Evolutionary conservation across 2,888 invertebrate genomes (phyloP), one percentile per base, ranked within the genome.

Genomic region (Copidosoma aretas): DNA sequence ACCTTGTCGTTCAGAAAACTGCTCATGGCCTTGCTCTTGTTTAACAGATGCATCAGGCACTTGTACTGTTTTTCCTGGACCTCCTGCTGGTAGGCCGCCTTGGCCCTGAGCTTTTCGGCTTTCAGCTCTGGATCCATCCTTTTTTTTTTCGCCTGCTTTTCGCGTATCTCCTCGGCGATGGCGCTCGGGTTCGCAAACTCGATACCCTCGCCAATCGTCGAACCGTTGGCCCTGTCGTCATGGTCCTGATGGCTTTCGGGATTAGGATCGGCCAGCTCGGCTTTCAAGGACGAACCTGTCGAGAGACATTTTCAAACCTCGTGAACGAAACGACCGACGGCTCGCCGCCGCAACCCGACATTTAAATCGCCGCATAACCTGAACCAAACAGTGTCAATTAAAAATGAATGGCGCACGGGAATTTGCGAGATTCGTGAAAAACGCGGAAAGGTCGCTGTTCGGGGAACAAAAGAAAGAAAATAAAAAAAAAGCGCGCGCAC

Each of bases 41-140:
- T 75, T 10, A 82, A 57, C 12, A 82, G 75, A 68, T 82, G 81
- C 78, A 81, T 80, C 3, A 82, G 73, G 41, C 77, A 73, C 64
- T 81, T 82, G 52, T 81, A 81, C 51, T 77, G 75, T 56, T 79
- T 73, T 57, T 81, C 80, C 14, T 75, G 73, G 15, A 78, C 41
- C 67, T 78, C 72, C 1, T 53, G 51, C 15, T 77, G 67, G 65
- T 78, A 79, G 21, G 75, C 60, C 54, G 79, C 77, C 21, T 74
- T 68, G 5, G 43, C 75, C 10, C 67, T 12, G 4, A 39, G 61
- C 77, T 64, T 75, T 60, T 77, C 71, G 0, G 19, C 1, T 10
- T 70, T 51, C 2, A 58, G 19, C 46, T 68, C 57, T 14, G 14
- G 14, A 22, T 59, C 49, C 8, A 24, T 17, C 46, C 3, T 19